phyloP scores from a whole-genome alignment of 1,140 invertebrate genomes.

The Laodelphax striatellus region DNA sequence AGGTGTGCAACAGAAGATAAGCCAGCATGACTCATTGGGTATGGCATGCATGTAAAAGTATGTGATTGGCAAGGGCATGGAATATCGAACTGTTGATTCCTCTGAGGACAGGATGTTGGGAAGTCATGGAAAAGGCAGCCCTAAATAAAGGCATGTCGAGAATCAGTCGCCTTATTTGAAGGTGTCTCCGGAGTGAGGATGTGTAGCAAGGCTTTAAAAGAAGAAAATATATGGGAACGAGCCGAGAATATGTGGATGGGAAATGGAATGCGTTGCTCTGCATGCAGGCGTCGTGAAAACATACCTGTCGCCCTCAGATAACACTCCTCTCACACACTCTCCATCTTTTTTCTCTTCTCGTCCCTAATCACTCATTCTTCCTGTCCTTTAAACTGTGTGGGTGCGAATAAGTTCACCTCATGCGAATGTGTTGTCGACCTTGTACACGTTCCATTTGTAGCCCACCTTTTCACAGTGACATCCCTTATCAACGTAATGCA shows the following conservation, averaged over 20 bases:
- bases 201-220: not conserved
- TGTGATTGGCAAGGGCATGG: no score
- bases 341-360: not conserved
- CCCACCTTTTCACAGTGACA: no score
- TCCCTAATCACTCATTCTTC: not conserved
- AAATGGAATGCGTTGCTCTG: not conserved
- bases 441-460: no score
- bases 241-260: not conserved
- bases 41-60: no score
- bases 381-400: no score
- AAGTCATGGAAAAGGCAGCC: not conserved
- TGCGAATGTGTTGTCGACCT: no score
- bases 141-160: not conserved
- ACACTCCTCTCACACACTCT: not conserved
- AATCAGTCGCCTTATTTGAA: constrained; percentile 3
- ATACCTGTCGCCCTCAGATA: constrained; percentile 2
- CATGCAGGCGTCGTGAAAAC: not conserved
- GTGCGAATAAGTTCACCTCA: no score
- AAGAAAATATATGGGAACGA: constrained; percentile 3
- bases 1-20: no score
- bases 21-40: no score
- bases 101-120: not conserved
- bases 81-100: no score
- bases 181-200: not conserved
- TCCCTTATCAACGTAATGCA: no score